Percentiles rank a stretch among this genome's conserved stretches.
phyloP scores from a whole-genome alignment of 2,113 vertebrate species.

The Rhagologus leucostigma region DNA sequence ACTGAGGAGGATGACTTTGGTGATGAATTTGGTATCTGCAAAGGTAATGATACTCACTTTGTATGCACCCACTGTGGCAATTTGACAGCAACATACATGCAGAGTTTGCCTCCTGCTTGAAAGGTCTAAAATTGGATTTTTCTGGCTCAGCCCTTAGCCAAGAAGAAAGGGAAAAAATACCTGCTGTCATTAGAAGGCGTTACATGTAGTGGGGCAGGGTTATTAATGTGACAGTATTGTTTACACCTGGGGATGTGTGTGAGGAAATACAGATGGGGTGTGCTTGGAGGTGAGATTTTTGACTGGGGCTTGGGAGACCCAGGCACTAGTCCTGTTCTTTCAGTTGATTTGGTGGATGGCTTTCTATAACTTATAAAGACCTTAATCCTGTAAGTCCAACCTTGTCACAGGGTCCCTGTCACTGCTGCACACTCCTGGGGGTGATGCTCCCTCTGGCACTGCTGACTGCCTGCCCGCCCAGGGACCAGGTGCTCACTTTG shows the following conservation, averaged over 20 bases:
- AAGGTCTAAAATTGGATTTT: neutral
- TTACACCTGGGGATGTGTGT: neutral
- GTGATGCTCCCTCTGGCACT: neutral
- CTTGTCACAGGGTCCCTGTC: neutral
- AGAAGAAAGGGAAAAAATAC: neutral
- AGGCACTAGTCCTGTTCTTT: neutral
- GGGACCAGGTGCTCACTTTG: neutral
- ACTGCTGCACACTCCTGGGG: neutral
- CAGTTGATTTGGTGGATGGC: neutral
- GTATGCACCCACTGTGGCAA: neutral
- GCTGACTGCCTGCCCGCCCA: neutral
- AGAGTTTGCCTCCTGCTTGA: neutral
- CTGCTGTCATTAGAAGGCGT: neutral
- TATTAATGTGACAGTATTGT: neutral
- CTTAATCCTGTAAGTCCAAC: neutral
- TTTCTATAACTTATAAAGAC: neutral
- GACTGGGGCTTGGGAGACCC: neutral
- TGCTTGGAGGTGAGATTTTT: neutral
- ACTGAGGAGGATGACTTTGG: slow-evolving; percentile 97
- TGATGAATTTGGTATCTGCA: slow-evolving; percentile 94
- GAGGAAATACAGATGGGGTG: neutral
- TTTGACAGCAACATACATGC: neutral
- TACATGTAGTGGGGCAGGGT: neutral
- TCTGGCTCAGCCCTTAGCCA: neutral
- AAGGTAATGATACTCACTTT: slow-evolving; percentile 76